Evolutionary conservation across 2,888 invertebrate genomes (phyloP).

Genomic region (Drosophila recens): DNA sequence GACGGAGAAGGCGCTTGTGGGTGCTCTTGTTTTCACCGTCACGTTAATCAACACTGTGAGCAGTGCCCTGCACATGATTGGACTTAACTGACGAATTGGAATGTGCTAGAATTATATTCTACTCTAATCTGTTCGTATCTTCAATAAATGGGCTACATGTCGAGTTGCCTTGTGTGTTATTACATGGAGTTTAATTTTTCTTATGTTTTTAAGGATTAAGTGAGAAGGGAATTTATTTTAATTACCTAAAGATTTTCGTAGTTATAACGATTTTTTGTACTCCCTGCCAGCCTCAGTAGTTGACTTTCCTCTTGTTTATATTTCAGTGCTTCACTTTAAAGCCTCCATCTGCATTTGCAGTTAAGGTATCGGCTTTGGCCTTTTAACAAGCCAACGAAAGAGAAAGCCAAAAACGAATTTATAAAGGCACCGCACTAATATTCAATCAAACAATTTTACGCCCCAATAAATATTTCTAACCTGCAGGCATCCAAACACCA

Average conservation of each 20-base stretch:
- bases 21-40: conserved; percentile 33
- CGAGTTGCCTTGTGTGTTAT: not conserved
- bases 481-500: conserved; percentile 55
- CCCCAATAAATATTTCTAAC: conserved; percentile 73
- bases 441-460: conserved; percentile 79
- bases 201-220: not conserved
- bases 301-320: not conserved
- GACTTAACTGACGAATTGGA: conserved; percentile 39
- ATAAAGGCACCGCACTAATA: conserved; percentile 64
- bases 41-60: conserved; percentile 55
- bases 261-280: too few species aligned
- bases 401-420: conserved; percentile 26
- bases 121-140: not conserved
- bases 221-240: too few species aligned
- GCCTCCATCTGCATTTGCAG: not conserved
- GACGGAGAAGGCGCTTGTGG: conserved; percentile 58
- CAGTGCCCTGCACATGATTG: conserved; percentile 44
- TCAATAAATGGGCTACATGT: not conserved
- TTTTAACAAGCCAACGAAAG: conserved; percentile 29
- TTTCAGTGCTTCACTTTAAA: not conserved
- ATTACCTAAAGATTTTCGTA: not conserved
- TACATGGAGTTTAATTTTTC: too few species aligned
- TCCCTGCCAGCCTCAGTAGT: too few species aligned
- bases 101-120: not conserved
- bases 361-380: conserved; percentile 14